These are phyloP conservation scores for Mola mola DNA, from an alignment of 2,113 vertebrate species.

Conservation along the genomic window DNA sequence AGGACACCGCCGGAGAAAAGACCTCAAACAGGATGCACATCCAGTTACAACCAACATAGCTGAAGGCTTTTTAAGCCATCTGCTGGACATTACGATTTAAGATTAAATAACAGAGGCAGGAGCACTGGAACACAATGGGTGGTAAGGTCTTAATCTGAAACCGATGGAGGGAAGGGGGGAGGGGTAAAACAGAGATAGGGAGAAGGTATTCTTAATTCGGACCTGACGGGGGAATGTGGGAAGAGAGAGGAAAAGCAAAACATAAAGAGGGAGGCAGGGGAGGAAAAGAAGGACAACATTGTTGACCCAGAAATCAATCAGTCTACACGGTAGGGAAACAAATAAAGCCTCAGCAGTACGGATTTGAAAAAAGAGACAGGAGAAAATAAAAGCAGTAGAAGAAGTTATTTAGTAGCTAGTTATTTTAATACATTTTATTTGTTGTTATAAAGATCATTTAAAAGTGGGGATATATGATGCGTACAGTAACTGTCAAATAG, in stretches of 20 bases:
- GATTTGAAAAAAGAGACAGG: not conserved
- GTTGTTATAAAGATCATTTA: too few species aligned
- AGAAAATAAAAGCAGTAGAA: not conserved
- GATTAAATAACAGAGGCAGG: slow-evolving; percentile 37
- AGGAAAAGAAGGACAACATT: slow-evolving; percentile 4
- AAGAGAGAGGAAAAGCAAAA: not conserved
- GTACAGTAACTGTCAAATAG: too few species aligned
- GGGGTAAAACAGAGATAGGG: slow-evolving; percentile 1
- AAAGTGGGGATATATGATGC: too few species aligned
- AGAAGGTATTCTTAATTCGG: slow-evolving; percentile 36
- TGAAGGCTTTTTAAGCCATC: slow-evolving; percentile 43
- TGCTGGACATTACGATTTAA: slow-evolving; percentile 53
- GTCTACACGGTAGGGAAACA: not conserved
- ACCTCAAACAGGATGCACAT: not conserved
- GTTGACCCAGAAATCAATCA: slow-evolving; percentile 13
- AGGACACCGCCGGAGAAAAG: not conserved
- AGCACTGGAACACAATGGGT: slow-evolving; percentile 17
- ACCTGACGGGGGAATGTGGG: slow-evolving; percentile 16
- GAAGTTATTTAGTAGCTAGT: too few species aligned
- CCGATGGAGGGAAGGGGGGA: slow-evolving; percentile 37
- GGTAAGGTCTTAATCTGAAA: slow-evolving; percentile 60
- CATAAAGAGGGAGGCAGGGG: not conserved
- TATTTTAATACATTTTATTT: too few species aligned
- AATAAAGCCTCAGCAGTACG: not conserved
- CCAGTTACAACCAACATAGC: slow-evolving; percentile 38